Percentiles rank a stretch among this genome's conserved stretches.
Evolutionary conservation across 2,797 vertebrate species (phyloP).

Genomic region (Ptychadena robeensis): DNA sequence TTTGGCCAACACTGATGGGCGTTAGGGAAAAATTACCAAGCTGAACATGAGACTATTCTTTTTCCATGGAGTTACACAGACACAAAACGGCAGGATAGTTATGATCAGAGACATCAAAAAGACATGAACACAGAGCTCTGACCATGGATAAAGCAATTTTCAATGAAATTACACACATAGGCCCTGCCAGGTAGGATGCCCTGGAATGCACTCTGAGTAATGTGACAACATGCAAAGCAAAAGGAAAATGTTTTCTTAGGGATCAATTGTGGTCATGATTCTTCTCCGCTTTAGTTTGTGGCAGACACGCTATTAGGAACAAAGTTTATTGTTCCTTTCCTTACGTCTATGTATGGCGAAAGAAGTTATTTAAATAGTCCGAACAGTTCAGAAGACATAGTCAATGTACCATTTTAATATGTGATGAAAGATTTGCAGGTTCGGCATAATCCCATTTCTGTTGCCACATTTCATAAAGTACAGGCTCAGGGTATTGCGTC

Average conservation of each 20-base stretch:
- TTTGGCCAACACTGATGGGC: slow-evolving; percentile 27
- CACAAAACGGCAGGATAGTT: slow-evolving; percentile 25
- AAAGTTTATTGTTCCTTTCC: not conserved
- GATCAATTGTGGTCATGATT: slow-evolving; percentile 9
- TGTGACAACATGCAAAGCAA: slow-evolving; percentile 36
- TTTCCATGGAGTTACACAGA: slow-evolving; percentile 38
- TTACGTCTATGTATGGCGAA: not conserved
- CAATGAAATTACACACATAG: slow-evolving; percentile 25
- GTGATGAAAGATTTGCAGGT: not conserved
- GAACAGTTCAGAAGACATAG: not conserved
- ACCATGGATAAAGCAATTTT: slow-evolving; percentile 47
- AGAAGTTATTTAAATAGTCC: not conserved
- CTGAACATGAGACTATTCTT: slow-evolving; percentile 35
- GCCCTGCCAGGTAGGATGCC: slow-evolving; percentile 37
- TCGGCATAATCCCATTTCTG: too few relatives aligned
- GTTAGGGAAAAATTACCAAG: slow-evolving; percentile 35
- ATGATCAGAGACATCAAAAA: slow-evolving; percentile 49
- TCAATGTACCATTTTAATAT: not conserved
- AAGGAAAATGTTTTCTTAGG: slow-evolving; percentile 38
- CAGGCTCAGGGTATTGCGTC: too few relatives aligned
- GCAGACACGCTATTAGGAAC: not conserved
- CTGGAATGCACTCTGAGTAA: slow-evolving; percentile 45
- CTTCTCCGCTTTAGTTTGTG: not conserved
- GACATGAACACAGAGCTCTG: slow-evolving; percentile 30
- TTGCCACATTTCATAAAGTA: too few relatives aligned